phyloP scores from a whole-genome alignment of 1,140 invertebrate species.

The Cyrtorhinus lividipennis region DNA sequence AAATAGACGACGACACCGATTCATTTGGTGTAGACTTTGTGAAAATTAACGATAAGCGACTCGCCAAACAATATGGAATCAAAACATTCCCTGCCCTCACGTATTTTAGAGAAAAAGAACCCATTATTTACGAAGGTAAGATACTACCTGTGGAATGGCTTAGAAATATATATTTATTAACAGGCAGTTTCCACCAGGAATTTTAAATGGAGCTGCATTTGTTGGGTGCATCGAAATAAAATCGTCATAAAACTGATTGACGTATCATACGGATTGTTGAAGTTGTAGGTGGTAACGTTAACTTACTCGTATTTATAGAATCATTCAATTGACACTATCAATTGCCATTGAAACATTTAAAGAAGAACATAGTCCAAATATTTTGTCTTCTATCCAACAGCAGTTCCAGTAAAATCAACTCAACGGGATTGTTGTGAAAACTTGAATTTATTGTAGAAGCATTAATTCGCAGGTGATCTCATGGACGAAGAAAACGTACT shows the following conservation, averaged over 20 bases:
- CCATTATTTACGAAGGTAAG: constrained; percentile 77
- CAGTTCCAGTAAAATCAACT: too few species aligned
- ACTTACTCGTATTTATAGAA: too few species aligned
- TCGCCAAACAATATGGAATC: constrained; percentile 88
- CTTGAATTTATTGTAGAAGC: not conserved
- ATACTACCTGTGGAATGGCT: not conserved
- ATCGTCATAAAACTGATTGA: too few species aligned
- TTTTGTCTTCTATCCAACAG: too few species aligned
- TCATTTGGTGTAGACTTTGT: constrained; percentile 87
- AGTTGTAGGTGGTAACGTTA: too few species aligned
- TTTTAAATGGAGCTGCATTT: too few species aligned
- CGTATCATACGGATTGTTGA: too few species aligned
- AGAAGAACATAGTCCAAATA: too few species aligned
- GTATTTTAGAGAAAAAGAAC: constrained; percentile 85
- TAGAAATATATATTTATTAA: not conserved
- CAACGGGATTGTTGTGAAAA: not conserved
- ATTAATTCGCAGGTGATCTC: constrained; percentile 61
- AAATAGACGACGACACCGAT: constrained; percentile 88
- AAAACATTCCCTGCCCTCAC: constrained; percentile 85
- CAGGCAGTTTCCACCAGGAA: too few species aligned
- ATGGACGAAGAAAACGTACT: constrained; percentile 87
- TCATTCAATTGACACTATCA: too few species aligned
- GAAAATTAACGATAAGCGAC: constrained; percentile 88
- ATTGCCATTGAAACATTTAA: too few species aligned
- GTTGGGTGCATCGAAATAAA: too few species aligned